Conservation (phyloP, 2,113 vertebrate genomes). For the Gadus macrocephalus region DNA sequence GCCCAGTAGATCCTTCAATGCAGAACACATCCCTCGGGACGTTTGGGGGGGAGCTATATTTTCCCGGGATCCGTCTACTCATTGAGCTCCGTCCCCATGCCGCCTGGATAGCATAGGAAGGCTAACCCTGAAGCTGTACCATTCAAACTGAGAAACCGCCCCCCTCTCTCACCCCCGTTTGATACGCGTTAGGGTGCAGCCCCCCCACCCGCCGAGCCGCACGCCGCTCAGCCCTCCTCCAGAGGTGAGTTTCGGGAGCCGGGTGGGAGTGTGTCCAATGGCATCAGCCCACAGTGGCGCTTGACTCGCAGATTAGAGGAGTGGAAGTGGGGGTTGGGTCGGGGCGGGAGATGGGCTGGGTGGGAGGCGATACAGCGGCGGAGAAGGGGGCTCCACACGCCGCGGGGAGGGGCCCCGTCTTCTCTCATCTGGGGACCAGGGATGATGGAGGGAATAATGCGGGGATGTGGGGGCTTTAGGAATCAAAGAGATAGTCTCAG, state of each 20-base stretch:
- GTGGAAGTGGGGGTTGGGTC: slow-evolving; percentile 27
- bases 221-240: slow-evolving; percentile 56
- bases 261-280: slow-evolving; percentile 70
- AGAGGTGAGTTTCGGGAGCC: slow-evolving; percentile 54
- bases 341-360: slow-evolving; percentile 38
- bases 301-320: slow-evolving; percentile 58
- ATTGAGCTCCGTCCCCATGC: slow-evolving; percentile 41
- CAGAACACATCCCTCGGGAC: no score
- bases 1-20: no score
- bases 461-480: slow-evolving; percentile 40
- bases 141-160: neutral
- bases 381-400: slow-evolving; percentile 30
- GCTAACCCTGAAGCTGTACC: no score
- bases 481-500: slow-evolving; percentile 43
- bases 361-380: slow-evolving; percentile 51
- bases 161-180: neutral
- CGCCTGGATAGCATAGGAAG: no score
- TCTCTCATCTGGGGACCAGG: slow-evolving; percentile 50
- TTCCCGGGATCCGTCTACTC: slow-evolving; percentile 7
- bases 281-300: slow-evolving; percentile 66
- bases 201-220: slow-evolving; percentile 42
- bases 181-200: neutral
- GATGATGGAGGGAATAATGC: slow-evolving; percentile 48
- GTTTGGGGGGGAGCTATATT: no score
- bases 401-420: slow-evolving; percentile 48